phyloP scores from a whole-genome alignment of 2,888 invertebrate genomes.

The Piscicola geometra region DNA sequence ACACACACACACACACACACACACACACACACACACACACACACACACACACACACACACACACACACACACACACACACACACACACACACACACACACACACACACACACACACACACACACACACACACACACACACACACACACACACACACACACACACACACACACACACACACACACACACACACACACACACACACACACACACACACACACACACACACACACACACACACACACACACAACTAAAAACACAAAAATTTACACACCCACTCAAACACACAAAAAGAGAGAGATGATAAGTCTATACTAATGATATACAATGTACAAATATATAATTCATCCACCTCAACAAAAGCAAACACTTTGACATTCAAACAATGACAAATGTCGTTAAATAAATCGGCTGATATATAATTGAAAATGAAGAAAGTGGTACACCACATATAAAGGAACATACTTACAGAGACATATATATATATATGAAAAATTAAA shows the following conservation, averaged over 20 bases:
- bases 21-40: conserved; percentile 5
- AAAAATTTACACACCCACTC: not conserved
- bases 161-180: not conserved
- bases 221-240: conserved; percentile 20
- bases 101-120: conserved; percentile 18
- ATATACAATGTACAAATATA: not conserved
- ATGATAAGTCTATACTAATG: not conserved
- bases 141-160: not conserved
- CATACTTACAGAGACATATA: too few relatives aligned
- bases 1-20: not conserved
- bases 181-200: conserved; percentile 22
- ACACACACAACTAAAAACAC: conserved; percentile 2
- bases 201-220: conserved; percentile 17
- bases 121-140: not conserved
- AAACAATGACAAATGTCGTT: conserved; percentile 16
- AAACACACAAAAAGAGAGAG: not conserved
- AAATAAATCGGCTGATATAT: conserved; percentile 1
- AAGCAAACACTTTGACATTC: not conserved
- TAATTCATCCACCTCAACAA: not conserved
- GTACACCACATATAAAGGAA: not conserved
- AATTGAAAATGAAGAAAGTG: not conserved
- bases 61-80: not conserved
- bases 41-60: not conserved
- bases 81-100: conserved; percentile 14
- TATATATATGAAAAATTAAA: too few relatives aligned